A percentile compares a stretch with the other conserved stretches of the same genome.
phyloP scores from a whole-genome alignment of 2,113 vertebrate species.

The Pachycephala philippinensis region DNA sequence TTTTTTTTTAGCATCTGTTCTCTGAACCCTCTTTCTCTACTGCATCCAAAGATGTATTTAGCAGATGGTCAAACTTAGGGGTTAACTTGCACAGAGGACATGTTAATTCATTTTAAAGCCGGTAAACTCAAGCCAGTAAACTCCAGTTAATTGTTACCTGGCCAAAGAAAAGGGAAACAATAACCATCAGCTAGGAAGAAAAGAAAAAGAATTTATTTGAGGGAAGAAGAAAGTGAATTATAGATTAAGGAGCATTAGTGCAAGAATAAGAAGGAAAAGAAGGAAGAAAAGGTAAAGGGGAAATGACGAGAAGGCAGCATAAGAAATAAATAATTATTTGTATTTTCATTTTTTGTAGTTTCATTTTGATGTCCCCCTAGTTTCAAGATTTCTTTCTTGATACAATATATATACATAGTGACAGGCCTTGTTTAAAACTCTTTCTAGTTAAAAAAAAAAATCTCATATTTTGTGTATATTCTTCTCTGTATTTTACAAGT shows the following conservation, averaged over 20 bases:
- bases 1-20: background rate
- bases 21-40: background rate
- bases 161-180: background rate
- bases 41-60: background rate
- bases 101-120: background rate
- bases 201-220: background rate
- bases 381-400: background rate
- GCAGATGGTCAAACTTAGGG: background rate
- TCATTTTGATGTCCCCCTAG: background rate
- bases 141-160: background rate
- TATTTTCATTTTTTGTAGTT: background rate
- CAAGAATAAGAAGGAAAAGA: background rate
- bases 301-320: background rate
- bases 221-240: background rate
- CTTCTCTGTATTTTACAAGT: background rate
- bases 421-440: background rate
- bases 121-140: background rate
- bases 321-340: background rate
- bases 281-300: background rate
- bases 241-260: background rate
- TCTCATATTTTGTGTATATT: background rate
- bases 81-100: background rate
- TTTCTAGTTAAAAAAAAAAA: background rate
- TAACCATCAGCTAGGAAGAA: background rate
- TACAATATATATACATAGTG: background rate